Percentiles rank a stretch among this genome's conserved stretches.
These are phyloP conservation scores for Chrysolophus pictus DNA, from an alignment of 2,797 vertebrate species.

Conservation along the genomic window DNA sequence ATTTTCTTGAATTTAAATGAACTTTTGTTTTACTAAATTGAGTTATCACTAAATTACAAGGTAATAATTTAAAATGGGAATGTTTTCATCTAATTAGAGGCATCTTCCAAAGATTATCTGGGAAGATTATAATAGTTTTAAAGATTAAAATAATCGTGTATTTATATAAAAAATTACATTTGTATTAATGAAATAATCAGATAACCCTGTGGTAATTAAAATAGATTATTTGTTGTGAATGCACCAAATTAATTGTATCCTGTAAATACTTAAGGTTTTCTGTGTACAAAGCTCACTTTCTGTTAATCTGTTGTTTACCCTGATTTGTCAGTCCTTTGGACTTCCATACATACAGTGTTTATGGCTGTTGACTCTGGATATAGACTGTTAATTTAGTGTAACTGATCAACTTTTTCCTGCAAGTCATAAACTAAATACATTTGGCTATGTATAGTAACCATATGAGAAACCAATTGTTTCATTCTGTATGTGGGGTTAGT, in stretches of 20 bases:
- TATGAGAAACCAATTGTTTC: not conserved
- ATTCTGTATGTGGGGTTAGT: not conserved
- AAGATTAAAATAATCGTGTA: not conserved
- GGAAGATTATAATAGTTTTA: not conserved
- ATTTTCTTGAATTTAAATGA: not conserved
- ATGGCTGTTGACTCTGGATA: not conserved
- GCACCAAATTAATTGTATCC: not conserved
- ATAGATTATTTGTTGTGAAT: not conserved
- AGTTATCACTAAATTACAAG: not conserved
- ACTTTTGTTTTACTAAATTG: not conserved
- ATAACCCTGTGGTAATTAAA: not conserved
- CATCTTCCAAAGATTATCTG: not conserved
- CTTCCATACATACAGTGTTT: not conserved
- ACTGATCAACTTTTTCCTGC: not conserved
- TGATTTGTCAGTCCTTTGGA: not conserved
- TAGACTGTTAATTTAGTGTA: not conserved
- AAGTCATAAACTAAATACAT: not conserved
- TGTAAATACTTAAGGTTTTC: not conserved
- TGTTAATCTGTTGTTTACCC: not conserved
- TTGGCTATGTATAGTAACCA: not conserved
- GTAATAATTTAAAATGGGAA: not conserved
- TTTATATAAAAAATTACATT: not conserved
- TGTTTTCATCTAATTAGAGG: not conserved
- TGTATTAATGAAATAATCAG: not conserved
- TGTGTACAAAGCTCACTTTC: not conserved